A percentile compares a stretch with the other conserved stretches of the same genome.
Evolutionary conservation across 2,113 vertebrate genomes (phyloP).

Genomic region (Girardinichthys multiradiatus): DNA sequence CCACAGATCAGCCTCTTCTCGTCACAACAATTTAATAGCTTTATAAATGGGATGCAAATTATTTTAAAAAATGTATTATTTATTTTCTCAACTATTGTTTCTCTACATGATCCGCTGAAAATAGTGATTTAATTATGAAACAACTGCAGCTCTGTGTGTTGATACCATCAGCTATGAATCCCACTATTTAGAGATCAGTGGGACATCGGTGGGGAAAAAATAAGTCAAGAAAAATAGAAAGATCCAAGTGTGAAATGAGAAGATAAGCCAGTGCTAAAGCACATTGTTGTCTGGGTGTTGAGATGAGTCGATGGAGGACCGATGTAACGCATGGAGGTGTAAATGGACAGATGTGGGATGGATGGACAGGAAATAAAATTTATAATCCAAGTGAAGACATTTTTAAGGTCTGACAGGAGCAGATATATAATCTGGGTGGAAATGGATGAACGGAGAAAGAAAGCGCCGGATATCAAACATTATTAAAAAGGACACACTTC

Average conservation of each 20-base stretch:
- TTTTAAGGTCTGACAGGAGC: slow-evolving; percentile 47
- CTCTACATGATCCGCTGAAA: not conserved
- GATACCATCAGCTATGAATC: not conserved
- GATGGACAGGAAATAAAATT: slow-evolving; percentile 61
- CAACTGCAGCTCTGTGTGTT: not conserved
- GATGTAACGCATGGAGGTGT: slow-evolving; percentile 22
- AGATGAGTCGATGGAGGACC: slow-evolving; percentile 35
- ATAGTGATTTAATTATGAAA: not conserved
- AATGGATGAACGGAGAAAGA: slow-evolving; percentile 46
- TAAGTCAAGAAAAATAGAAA: slow-evolving; percentile 8
- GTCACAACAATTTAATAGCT: not conserved
- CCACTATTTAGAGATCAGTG: not conserved
- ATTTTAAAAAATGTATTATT: too few relatives aligned
- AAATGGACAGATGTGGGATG: slow-evolving; percentile 29
- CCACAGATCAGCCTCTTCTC: not conserved
- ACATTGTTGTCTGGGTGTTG: slow-evolving; percentile 1
- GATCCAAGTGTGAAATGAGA: slow-evolving; percentile 32
- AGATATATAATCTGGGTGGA: slow-evolving; percentile 56
- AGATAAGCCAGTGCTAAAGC: slow-evolving; percentile 21
- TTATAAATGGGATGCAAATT: not conserved
- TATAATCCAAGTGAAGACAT: slow-evolving; percentile 59
- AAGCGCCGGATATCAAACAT: slow-evolving; percentile 31
- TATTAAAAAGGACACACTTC: slow-evolving; percentile 43
- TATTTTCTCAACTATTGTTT: not conserved
- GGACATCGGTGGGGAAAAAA: not conserved